Evolutionary conservation across 2,113 vertebrate species (phyloP), one percentile per base, ranked within the genome.

Genomic region (Platysternon megacephalum): DNA sequence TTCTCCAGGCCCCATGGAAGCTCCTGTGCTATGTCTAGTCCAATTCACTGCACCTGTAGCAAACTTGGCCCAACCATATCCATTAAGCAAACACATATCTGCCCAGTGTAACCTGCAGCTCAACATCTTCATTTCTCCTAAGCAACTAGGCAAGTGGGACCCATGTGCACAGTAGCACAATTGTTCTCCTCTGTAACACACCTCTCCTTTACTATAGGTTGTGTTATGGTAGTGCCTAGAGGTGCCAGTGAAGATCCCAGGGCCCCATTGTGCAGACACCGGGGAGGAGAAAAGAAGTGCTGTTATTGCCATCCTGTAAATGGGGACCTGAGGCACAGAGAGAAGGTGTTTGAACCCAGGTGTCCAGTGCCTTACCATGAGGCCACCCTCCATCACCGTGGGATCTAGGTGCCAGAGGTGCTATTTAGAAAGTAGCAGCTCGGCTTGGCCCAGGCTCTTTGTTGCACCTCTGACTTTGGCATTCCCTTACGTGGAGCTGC

Each of bases 21-120:
- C 87, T 8, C 65, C 35, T n/a, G 35, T n/a, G 17, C 65, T n/a
- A 8, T 21, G 65, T 68, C 61, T 68, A 68, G 35, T 68, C 16
- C 17, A 68, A 17, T n/a, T 68, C 35, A n/a, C 65, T 61, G 28
- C 32, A 72, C 4, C 24, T 6, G 7, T 7, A 80, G 44, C 0
- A 1, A 85, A 82, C 24, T 61, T 74, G 82, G 44, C 5, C 42
- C 53, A 86, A 26, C 44, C 17, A 44, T 17, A 5, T 65, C 48
- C 46, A 88, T 78, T 9, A 80, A 53, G 55, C 68, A 85, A 3
- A 0, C 1, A n/a, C 68, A 2, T 4, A 32, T 0, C 0, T 52
- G 44, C 48, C 89, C 22, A 26, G 49, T 24, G 51, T 83, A 52
- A 80, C 68, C 9, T 91, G n/a, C 32, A 88, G 86, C 76, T 93